Conservation (phyloP, 2,888 invertebrate species). For the Eupsilia transversa region DNA sequence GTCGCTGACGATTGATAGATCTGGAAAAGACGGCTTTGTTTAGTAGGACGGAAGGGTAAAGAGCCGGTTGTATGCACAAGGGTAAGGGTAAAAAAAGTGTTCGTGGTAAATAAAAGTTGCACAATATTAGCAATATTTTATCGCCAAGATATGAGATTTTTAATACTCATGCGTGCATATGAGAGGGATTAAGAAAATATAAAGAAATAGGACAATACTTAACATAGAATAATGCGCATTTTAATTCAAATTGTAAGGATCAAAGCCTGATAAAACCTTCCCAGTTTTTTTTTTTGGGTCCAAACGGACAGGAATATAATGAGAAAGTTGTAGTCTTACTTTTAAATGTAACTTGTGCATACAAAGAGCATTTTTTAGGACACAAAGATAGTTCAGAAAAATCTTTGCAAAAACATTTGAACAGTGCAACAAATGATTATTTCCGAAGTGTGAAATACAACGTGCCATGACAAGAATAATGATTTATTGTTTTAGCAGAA, state of each 20-base stretch:
- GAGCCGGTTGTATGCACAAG: slow-evolving; percentile 46
- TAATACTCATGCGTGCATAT: neutral
- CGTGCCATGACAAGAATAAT: neutral
- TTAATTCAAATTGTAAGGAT: neutral
- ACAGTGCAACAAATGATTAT: slow-evolving; percentile 9
- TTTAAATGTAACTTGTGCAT: slow-evolving; percentile 30
- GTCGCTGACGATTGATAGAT: slow-evolving; percentile 97
- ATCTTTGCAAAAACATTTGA: neutral
- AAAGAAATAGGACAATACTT: neutral
- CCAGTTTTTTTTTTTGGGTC: neutral
- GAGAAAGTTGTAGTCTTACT: neutral
- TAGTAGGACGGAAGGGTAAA: neutral
- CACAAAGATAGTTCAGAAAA: neutral
- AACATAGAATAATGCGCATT: neutral
- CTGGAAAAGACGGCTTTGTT: slow-evolving; percentile 77
- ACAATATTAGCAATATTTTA: no score
- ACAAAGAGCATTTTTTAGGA: slow-evolving; percentile 23
- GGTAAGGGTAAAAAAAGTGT: neutral
- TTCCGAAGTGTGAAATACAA: slow-evolving; percentile 18
- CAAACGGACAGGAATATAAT: neutral
- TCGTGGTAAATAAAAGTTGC: neutral
- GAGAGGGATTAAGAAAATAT: no score
- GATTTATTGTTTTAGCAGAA: neutral
- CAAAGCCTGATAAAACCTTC: neutral
- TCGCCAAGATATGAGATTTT: neutral